These are phyloP conservation scores for Drosophila tsacasi DNA, from an alignment of 1,140 invertebrate genomes.

Conservation along the genomic window DNA sequence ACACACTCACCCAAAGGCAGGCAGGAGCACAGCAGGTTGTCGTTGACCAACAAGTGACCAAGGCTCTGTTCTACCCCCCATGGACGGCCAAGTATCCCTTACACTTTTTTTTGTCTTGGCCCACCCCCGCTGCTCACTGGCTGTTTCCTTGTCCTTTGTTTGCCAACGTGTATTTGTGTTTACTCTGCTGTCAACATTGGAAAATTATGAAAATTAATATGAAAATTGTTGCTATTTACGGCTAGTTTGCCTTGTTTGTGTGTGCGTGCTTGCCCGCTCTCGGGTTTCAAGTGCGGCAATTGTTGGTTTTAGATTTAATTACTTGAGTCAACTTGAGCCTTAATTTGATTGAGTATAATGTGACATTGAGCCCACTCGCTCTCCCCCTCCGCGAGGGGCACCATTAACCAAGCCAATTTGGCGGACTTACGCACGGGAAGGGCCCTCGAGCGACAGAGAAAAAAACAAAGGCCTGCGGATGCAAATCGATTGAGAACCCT, in stretches of 20 bases:
- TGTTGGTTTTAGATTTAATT: conserved; percentile 82
- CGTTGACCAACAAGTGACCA: conserved; percentile 73
- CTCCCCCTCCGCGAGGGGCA: conserved; percentile 9
- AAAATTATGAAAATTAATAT: conserved; percentile 84
- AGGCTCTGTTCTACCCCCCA: conserved; percentile 35
- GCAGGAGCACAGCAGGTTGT: conserved; percentile 66
- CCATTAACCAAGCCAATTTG: conserved; percentile 43
- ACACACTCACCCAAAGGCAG: conserved; percentile 18
- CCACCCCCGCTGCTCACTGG: conserved; percentile 1
- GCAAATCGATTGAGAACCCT: conserved; percentile 54
- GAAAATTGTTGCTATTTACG: conserved; percentile 80
- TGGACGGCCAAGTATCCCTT: conserved; percentile 65
- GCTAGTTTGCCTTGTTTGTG: conserved; percentile 35
- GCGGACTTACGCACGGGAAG: conserved; percentile 13
- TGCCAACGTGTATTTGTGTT: conserved; percentile 74
- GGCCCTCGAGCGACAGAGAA: conserved; percentile 24
- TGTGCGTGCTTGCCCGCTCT: conserved; percentile 21
- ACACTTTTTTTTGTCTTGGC: conserved; percentile 34
- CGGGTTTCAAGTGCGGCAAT: conserved; percentile 59
- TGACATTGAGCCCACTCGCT: conserved; percentile 54
- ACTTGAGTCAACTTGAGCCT: conserved; percentile 76
- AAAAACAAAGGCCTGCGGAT: conserved; percentile 52
- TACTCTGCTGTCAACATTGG: conserved; percentile 75
- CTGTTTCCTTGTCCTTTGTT: conserved; percentile 45
- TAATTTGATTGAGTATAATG: conserved; percentile 81